phyloP scores from a whole-genome alignment of 2,888 invertebrate genomes.

The Parnassius apollo region DNA sequence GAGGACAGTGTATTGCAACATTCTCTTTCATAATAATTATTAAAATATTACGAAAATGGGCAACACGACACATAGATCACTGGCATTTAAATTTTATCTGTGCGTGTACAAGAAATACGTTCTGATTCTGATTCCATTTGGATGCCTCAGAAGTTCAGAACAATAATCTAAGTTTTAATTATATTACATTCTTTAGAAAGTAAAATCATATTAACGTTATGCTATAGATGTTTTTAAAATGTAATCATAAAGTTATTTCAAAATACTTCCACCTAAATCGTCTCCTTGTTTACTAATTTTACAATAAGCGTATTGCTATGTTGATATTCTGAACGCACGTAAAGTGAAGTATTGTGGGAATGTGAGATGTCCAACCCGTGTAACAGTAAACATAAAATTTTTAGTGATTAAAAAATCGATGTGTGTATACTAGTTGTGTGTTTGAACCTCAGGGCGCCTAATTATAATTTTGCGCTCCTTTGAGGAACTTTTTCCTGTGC shows the following conservation, averaged over 20 bases:
- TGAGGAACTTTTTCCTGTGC: constrained; percentile 52
- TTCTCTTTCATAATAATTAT: too few relatives aligned
- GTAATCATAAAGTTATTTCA: too few relatives aligned
- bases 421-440: constrained; percentile 55
- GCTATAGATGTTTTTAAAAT: too few relatives aligned
- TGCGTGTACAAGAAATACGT: constrained; percentile 25
- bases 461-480: constrained; percentile 52
- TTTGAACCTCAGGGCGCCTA: constrained; percentile 49
- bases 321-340: constrained; percentile 45
- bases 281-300: too few relatives aligned
- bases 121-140: constrained; percentile 26
- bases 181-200: too few relatives aligned
- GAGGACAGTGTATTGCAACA: too few relatives aligned
- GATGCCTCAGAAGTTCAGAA: too few relatives aligned
- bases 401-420: constrained; percentile 64
- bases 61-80: constrained; percentile 30
- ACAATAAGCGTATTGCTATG: too few relatives aligned
- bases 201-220: too few relatives aligned
- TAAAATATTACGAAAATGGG: constrained; percentile 2
- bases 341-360: constrained; percentile 55
- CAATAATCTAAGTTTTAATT: too few relatives aligned
- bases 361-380: constrained; percentile 57
- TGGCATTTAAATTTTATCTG: not conserved
- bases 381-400: constrained; percentile 72
- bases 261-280: too few relatives aligned